Conservation (phyloP, 2,113 vertebrate species). For the Nyctibius bracteatus region DNA sequence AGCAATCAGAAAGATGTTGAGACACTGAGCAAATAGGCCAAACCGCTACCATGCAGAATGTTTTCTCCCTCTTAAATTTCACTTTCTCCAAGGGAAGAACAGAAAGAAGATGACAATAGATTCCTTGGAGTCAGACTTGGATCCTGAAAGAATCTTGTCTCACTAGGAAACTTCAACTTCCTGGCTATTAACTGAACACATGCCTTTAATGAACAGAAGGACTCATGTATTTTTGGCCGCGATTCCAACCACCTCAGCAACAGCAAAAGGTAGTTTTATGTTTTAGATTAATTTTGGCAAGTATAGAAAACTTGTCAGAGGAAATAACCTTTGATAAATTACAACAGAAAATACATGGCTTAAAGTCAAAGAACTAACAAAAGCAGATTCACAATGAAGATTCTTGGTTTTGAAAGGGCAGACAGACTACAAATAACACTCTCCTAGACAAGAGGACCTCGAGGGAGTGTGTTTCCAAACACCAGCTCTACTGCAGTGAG, state of each 20-base stretch:
- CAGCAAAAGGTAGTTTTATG: not conserved
- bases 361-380: slow-evolving; percentile 2
- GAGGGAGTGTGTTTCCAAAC: not conserved
- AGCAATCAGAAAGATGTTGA: not conserved
- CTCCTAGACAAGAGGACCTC: not conserved
- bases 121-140: slow-evolving; percentile 13
- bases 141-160: slow-evolving; percentile 20
- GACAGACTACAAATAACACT: not conserved
- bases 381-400: not conserved
- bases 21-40: not conserved
- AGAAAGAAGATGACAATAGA: slow-evolving; percentile 17
- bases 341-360: not conserved
- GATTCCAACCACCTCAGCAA: not conserved
- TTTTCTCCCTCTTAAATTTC: not conserved
- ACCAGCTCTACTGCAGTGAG: not conserved
- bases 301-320: not conserved
- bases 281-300: slow-evolving; percentile 6
- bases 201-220: not conserved
- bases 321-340: not conserved
- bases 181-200: not conserved
- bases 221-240: not conserved
- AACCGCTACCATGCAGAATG: not conserved
- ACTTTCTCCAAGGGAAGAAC: not conserved
- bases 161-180: not conserved
- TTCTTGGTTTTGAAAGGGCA: not conserved